Conservation (phyloP, 2,888 invertebrate species). For the Stenurella melanura region DNA sequence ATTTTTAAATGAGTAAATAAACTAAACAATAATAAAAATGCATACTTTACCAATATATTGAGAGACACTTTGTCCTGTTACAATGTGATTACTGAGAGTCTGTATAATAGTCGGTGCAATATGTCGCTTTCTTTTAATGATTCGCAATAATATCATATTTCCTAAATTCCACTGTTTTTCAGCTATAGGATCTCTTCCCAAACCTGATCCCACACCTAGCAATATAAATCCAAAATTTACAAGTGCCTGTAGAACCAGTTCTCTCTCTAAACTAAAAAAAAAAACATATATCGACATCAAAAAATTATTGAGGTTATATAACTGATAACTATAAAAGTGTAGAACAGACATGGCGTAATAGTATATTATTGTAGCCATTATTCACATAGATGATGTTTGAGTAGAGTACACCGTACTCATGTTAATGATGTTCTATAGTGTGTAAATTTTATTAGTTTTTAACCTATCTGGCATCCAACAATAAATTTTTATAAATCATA, state of each 20-base stretch:
- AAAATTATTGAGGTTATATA: no score
- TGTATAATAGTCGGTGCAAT: slow-evolving; percentile 76
- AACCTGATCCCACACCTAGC: slow-evolving; percentile 65
- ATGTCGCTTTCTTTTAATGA: slow-evolving; percentile 76
- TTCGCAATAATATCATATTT: slow-evolving; percentile 76
- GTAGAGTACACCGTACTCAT: no score
- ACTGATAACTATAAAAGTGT: no score
- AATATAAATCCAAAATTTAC: slow-evolving; percentile 72
- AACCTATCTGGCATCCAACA: no score
- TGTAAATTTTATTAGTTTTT: no score
- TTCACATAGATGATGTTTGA: no score
- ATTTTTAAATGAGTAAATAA: not conserved
- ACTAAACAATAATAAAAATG: not conserved
- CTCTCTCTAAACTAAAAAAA: slow-evolving; percentile 72
- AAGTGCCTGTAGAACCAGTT: slow-evolving; percentile 73
- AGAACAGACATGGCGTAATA: no score
- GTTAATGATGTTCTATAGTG: no score
- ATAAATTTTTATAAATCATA: no score
- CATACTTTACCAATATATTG: slow-evolving; percentile 76
- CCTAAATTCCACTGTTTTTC: slow-evolving; percentile 75
- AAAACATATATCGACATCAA: not conserved
- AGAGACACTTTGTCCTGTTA: slow-evolving; percentile 74
- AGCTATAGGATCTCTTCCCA: slow-evolving; percentile 66
- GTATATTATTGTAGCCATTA: no score
- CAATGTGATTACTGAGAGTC: slow-evolving; percentile 76